A percentile compares a stretch with the other conserved stretches of the same genome.
Conservation (phyloP, 2,113 vertebrate species). For the Cyprinodon variegatus region DNA sequence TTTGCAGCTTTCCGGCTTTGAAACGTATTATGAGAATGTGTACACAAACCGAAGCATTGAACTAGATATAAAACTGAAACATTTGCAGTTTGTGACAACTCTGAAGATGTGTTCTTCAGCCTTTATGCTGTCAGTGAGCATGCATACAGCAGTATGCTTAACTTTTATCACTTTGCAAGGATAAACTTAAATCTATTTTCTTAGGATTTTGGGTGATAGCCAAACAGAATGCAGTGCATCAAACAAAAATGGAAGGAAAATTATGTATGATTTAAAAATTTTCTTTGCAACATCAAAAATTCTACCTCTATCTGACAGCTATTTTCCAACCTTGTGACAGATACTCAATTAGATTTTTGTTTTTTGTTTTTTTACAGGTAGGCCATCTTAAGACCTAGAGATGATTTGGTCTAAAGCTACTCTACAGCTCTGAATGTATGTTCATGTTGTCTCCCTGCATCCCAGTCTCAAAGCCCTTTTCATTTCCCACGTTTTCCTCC, state of each 20-base stretch:
- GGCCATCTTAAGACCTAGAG: background rate
- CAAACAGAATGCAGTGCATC: background rate
- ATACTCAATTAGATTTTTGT: background rate
- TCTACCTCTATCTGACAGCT: no score
- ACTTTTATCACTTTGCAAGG: background rate
- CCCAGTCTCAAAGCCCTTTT: background rate
- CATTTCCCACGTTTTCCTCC: background rate
- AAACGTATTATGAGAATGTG: constrained; percentile 9
- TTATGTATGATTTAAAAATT: background rate
- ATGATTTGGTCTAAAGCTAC: background rate
- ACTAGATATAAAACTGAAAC: constrained; percentile 44
- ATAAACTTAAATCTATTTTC: background rate
- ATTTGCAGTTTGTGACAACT: constrained; percentile 27
- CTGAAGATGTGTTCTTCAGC: constrained; percentile 49
- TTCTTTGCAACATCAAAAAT: background rate
- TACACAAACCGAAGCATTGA: constrained; percentile 9
- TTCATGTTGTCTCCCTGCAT: no score
- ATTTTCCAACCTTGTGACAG: no score
- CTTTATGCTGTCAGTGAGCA: constrained; percentile 45
- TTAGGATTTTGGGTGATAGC: constrained; percentile 14
- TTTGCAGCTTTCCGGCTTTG: constrained; percentile 29
- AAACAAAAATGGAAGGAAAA: background rate
- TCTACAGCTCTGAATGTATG: no score
- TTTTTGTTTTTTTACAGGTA: background rate
- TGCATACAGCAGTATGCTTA: constrained; percentile 24